These are phyloP conservation scores for Scolopax bukidnonensis DNA, from an alignment of 2,797 vertebrate species.

Conservation along the genomic window DNA sequence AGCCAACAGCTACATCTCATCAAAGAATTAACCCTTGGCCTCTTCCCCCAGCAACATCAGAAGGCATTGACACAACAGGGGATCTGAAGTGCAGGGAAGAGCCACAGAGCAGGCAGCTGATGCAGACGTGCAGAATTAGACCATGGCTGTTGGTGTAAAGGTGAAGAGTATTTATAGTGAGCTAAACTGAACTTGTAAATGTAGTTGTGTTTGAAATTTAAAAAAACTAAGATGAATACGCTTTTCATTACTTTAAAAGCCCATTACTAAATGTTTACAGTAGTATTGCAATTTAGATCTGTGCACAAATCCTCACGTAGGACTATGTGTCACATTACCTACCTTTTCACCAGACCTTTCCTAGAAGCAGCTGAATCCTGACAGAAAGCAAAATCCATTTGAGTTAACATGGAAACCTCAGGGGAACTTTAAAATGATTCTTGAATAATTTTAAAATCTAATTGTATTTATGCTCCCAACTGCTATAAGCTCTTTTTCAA, in stretches of 20 bases:
- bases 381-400: conserved; percentile 66
- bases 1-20: conserved; percentile 24
- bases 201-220: conserved; percentile 7
- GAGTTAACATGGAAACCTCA: conserved; percentile 58
- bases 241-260: conserved; percentile 55
- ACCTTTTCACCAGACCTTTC: conserved; percentile 52
- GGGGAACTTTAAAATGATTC: conserved; percentile 68
- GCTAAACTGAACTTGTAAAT: conserved; percentile 8
- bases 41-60: neutral
- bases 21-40: conserved; percentile 30
- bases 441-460: conserved; percentile 77
- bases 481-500: conserved; percentile 70
- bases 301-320: neutral
- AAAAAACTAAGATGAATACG: neutral
- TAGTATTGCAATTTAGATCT: conserved; percentile 23
- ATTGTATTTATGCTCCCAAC: conserved; percentile 71
- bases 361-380: conserved; percentile 60
- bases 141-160: neutral
- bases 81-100: neutral
- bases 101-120: neutral
- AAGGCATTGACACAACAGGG: conserved; percentile 14
- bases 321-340: conserved; percentile 24
- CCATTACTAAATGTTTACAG: conserved; percentile 31
- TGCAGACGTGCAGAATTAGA: neutral
- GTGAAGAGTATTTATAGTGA: conserved; percentile 12